Evolutionary conservation across 92 coral and sea anemone genomes (phyloP).

Genomic region (Meandrina meandrites): DNA sequence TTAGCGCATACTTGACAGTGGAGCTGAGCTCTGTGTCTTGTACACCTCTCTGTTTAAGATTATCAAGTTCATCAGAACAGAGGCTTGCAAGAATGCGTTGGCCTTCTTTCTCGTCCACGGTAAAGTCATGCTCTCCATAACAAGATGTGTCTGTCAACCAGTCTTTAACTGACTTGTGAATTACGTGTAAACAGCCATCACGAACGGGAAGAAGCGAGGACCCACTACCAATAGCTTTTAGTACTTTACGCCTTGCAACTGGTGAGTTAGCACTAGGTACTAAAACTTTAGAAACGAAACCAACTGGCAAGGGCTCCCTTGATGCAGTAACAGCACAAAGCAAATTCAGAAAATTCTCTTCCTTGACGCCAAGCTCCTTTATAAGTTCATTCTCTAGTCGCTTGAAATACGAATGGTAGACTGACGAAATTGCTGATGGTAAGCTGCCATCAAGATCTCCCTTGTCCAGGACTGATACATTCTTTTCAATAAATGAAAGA

Average conservation of each 20-base stretch:
- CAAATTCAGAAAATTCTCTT: not conserved
- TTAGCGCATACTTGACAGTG: slow-evolving; percentile 17
- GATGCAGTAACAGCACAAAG: slow-evolving; percentile 20
- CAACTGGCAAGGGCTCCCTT: slow-evolving; percentile 1
- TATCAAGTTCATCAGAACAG: slow-evolving; percentile 25
- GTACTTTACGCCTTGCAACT: too few relatives aligned
- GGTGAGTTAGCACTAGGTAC: not conserved
- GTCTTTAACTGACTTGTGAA: slow-evolving; percentile 15
- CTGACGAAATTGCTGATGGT: slow-evolving; percentile 19
- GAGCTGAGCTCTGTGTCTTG: not conserved
- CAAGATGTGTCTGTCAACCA: slow-evolving; percentile 38
- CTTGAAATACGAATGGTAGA: not conserved
- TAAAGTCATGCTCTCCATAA: slow-evolving; percentile 37
- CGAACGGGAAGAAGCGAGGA: slow-evolving; percentile 56
- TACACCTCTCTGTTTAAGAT: slow-evolving; percentile 8
- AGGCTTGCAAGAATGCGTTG: slow-evolving; percentile 45
- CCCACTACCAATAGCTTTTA: slow-evolving; percentile 11
- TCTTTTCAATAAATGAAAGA: not conserved
- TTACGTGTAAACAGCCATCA: slow-evolving; percentile 46
- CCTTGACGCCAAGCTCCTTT: not conserved
- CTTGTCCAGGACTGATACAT: not conserved
- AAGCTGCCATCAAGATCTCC: not conserved
- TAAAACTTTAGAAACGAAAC: slow-evolving; percentile 8
- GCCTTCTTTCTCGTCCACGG: slow-evolving; percentile 45
- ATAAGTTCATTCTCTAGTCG: not conserved